Base-by-base conservation (phyloP, 1,140 invertebrate genomes). In the Drosophila lowei region DNA sequence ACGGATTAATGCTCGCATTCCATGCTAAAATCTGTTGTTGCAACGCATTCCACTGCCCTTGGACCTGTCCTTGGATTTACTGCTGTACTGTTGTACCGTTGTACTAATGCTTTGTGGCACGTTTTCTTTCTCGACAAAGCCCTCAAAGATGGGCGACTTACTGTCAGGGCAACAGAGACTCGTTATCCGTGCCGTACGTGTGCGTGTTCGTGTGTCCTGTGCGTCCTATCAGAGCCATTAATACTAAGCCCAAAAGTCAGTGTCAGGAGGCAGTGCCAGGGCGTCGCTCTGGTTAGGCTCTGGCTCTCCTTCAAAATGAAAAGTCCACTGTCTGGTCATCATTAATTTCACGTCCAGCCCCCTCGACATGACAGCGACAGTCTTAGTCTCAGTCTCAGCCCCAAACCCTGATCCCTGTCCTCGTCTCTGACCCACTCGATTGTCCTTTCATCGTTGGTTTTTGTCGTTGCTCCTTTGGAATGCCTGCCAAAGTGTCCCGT, bases 301-400 rank as follows among this genome's bases (percentile, higher is more conserved):
- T 25, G 25, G 9, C 41, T 43, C 50, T 43, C 30, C 62, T 60
- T 75, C 49, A 59, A 70, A 75, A 65, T 74, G 52, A 63, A 76
- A 80, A 80, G 72, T 85, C 62, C 62, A 72, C 56, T 67, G 76
- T 84, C 80, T 84, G 80, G 76, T 52, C 67, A 77, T 84, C 80
- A 79, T 85, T 85, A 77, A 85, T 84, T 76, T 76, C 18, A 49
- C 46, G 68, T 52, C 73, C 49, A 47, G 44, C 55, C 60, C 57
- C 34, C 3, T 1, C 9, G 50, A 34, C 28, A 46, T 63, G 64
- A 28, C 70, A 48, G 53, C 21, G 1, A 3, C 34, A 11, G 34
- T 38, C 11, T 3, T 3, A 11, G 16, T 16, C 15, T 2, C 16
- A 16, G 18, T 49, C 11, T 43, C 38, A 46, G 28, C 13, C 23